These are phyloP conservation scores for Zaprionus nigranus DNA, from an alignment of 1,140 invertebrate genomes.

Conservation along the genomic window DNA sequence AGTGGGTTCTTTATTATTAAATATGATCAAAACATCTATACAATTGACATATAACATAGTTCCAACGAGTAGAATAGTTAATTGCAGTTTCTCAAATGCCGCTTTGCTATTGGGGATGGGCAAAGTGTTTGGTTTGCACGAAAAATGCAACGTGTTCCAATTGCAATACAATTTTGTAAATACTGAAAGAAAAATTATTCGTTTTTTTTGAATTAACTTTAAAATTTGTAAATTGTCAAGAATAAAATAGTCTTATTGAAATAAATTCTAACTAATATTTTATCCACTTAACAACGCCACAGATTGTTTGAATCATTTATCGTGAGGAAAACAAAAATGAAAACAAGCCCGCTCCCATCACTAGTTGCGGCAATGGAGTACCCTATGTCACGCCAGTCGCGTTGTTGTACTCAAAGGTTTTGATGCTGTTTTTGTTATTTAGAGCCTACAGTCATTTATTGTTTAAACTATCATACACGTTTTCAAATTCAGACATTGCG, in stretches of 20 bases:
- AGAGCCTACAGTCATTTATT: slow-evolving; percentile 5
- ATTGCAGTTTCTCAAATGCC: neutral
- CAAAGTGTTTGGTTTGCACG: neutral
- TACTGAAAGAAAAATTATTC: neutral
- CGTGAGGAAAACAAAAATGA: slow-evolving; percentile 13
- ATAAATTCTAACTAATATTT: neutral
- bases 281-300: neutral
- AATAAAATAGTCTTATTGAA: neutral
- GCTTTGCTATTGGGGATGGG: neutral
- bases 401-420: slow-evolving; percentile 22
- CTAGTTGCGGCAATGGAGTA: slow-evolving; percentile 7
- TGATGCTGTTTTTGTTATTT: slow-evolving; percentile 22
- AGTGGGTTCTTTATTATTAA: neutral
- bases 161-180: neutral
- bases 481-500: neutral
- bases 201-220: neutral
- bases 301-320: neutral
- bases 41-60: neutral
- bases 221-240: too few relatives aligned
- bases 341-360: slow-evolving; percentile 19
- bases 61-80: neutral
- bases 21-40: neutral
- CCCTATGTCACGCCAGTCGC: neutral
- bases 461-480: slow-evolving; percentile 2
- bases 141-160: neutral